Evolutionary conservation across 1,140 invertebrate genomes (phyloP), one percentile per base, ranked within the genome.

Genomic region (Diprion similis): DNA sequence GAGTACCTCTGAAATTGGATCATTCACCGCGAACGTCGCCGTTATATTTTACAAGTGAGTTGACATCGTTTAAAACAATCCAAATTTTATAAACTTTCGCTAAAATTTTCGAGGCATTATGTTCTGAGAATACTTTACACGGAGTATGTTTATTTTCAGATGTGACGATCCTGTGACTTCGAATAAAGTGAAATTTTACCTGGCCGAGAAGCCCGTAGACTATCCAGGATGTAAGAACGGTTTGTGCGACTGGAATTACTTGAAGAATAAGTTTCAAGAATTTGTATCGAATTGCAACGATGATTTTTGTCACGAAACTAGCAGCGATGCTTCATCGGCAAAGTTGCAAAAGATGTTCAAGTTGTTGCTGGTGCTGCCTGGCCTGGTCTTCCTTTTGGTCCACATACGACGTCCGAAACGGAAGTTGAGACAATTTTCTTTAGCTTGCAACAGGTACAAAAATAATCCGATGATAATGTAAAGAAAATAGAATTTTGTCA

Each of bases 1-100:
- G 82, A 80, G 81, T 24, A 83, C 86, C 10, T 87, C 86, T 47
- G 66, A 80, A 8, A 85, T 89, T 67, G 74, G 78, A n/a, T 86
- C 89, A 8, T 90, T 90, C 76, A 83, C 84, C 46, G 78, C 87
- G 10, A 90, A 90, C 80, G 68, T 90, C 8, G 85, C 82, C 19
- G 82, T 89, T 68, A 83, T 89, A 10, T 78, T 90, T 17, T 88
- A 88, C 73, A 78, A 75, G 73, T 78, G 45, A 77, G 66, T 75
- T 10, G 51, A 18, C 48, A 74, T 51, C 46, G 18, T n/a, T 18
- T 59, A n/a, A 10, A 18, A 37, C 17, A 59, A 48, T n/a, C n/a
- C n/a, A n/a, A n/a, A n/a, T n/a, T n/a, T n/a, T n/a, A n/a, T n/a
- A n/a, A n/a, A n/a, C n/a, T n/a, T n/a, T n/a, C n/a, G n/a, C n/a